Conservation (phyloP, 2,113 vertebrate genomes). For the Esox niger region DNA sequence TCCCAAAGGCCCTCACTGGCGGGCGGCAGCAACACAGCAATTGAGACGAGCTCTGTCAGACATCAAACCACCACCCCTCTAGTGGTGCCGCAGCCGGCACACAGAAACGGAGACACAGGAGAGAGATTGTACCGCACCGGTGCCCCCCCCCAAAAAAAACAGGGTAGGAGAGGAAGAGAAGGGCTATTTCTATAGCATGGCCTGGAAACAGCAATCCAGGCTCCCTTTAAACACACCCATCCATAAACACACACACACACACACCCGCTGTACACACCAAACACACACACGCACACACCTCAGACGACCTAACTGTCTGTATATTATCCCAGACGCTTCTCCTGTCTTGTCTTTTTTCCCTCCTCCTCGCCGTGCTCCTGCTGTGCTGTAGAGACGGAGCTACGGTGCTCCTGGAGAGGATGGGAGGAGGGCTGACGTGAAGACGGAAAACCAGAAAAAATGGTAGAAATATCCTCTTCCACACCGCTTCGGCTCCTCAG, state of each 20-base stretch:
- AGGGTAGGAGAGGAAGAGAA: constrained; percentile 37
- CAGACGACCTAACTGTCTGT: constrained; percentile 48
- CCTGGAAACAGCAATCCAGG: constrained; percentile 52
- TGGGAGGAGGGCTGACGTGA: constrained; percentile 27
- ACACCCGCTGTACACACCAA: constrained; percentile 27
- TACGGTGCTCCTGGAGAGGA: constrained; percentile 39
- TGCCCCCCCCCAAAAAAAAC: constrained; percentile 28
- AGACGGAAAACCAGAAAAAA: constrained; percentile 2
- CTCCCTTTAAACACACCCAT: constrained; percentile 40
- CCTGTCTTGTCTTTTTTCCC: constrained; percentile 22
- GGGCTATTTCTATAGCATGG: constrained; percentile 44
- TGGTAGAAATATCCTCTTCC: constrained; percentile 29
- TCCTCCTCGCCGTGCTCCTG: constrained; percentile 43
- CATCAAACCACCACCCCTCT: constrained; percentile 63
- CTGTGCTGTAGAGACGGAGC: constrained; percentile 52
- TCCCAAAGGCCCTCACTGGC: constrained; percentile 66
- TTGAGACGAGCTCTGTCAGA: constrained; percentile 64
- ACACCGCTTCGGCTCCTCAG: constrained; percentile 40
- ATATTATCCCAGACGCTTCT: constrained; percentile 40
- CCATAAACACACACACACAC: constrained; percentile 37
- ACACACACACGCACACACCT: constrained; percentile 42
- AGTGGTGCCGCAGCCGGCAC: constrained; percentile 54
- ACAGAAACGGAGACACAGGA: constrained; percentile 35
- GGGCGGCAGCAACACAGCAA: constrained; percentile 47
- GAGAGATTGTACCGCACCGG: constrained; percentile 38